Evolutionary conservation across 2,797 vertebrate species (phyloP).

Genomic region (Percopsis omiscomaycus): DNA sequence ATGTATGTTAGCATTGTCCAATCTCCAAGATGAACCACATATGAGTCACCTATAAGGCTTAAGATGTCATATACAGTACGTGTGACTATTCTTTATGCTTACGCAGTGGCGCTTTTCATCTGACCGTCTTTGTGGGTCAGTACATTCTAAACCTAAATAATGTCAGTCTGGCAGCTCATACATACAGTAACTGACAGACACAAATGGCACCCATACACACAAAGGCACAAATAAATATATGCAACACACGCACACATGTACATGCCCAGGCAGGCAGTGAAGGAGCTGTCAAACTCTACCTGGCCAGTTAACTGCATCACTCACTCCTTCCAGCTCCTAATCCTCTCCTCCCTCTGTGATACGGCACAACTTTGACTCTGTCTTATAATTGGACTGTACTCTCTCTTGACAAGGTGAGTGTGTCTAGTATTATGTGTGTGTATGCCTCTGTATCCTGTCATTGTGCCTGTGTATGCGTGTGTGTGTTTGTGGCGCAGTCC

Average conservation of each 20-base stretch:
- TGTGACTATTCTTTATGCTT: too few relatives aligned
- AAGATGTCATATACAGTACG: not conserved
- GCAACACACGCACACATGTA: slow-evolving; percentile 17
- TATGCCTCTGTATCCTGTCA: slow-evolving; percentile 7
- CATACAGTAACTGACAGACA: slow-evolving; percentile 32
- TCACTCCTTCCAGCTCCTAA: slow-evolving; percentile 49
- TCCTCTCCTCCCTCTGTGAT: slow-evolving; percentile 56
- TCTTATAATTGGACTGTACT: slow-evolving; percentile 57
- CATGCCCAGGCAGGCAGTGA: not conserved
- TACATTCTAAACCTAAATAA: slow-evolving; percentile 35
- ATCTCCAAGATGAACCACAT: not conserved
- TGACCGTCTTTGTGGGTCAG: not conserved
- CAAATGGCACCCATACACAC: slow-evolving; percentile 33
- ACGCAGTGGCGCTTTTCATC: slow-evolving; percentile 24
- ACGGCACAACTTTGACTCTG: slow-evolving; percentile 57
- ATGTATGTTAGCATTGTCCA: slow-evolving; percentile 6
- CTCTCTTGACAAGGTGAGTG: slow-evolving; percentile 49
- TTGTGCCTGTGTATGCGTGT: slow-evolving; percentile 10
- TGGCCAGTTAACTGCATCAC: slow-evolving; percentile 18
- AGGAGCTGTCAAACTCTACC: slow-evolving; percentile 3
- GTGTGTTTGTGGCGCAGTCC: slow-evolving; percentile 14
- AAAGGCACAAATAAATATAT: slow-evolving; percentile 1
- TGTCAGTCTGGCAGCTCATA: slow-evolving; percentile 36
- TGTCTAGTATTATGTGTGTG: slow-evolving; percentile 17
- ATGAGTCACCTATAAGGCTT: slow-evolving; percentile 17